A percentile compares a stretch with the other conserved stretches of the same genome.
These are phyloP conservation scores for Geococcyx californianus DNA, from an alignment of 2,113 vertebrate species.

Conservation along the genomic window DNA sequence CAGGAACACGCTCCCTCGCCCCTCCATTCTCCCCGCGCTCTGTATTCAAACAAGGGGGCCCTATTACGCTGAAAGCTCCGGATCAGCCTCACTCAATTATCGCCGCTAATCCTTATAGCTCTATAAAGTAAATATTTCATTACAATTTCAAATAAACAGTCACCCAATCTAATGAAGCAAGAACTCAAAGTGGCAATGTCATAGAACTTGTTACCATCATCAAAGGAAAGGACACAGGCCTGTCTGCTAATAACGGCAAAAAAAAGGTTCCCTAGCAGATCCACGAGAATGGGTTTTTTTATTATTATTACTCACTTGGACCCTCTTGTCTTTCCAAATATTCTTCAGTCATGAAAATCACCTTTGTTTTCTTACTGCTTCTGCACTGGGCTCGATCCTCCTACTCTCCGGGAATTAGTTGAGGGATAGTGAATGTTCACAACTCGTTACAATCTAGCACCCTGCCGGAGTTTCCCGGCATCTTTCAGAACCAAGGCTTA, in stretches of 20 bases:
- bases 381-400: neutral
- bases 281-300: neutral
- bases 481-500: neutral
- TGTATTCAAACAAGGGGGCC: constrained; percentile 97
- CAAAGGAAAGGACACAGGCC: constrained; percentile 80
- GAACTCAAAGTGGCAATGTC: constrained; percentile 87
- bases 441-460: neutral
- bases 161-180: constrained; percentile 94
- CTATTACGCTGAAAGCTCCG: constrained; percentile 84
- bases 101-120: constrained; percentile 97
- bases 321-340: constrained; percentile 51
- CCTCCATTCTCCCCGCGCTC: constrained; percentile 89
- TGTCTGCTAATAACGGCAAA: constrained; percentile 66
- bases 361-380: neutral
- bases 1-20: constrained; percentile 90
- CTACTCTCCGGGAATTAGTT: no score
- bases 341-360: constrained; percentile 22
- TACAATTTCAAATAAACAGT: constrained; percentile 99
- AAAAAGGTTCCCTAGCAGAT: constrained; percentile 61
- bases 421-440: neutral
- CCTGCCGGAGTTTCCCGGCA: neutral
- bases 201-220: constrained; percentile 81
- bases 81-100: constrained; percentile 97
- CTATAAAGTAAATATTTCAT: constrained; percentile 99
- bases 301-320: neutral